Conservation (phyloP, 2,113 vertebrate genomes). For the Corydoras sp. region DNA sequence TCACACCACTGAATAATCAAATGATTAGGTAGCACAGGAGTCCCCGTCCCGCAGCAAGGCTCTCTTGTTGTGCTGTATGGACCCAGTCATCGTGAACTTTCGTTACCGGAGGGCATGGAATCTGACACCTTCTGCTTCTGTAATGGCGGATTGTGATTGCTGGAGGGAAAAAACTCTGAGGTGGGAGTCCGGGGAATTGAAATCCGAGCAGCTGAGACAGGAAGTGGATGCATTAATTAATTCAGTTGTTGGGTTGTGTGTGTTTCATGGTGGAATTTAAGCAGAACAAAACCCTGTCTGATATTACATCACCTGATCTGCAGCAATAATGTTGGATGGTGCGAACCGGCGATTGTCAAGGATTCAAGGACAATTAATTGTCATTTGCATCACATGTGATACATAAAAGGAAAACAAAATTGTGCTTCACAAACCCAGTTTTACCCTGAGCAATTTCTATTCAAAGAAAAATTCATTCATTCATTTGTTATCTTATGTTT, state of each 20-base stretch:
- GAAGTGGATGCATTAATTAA: background rate
- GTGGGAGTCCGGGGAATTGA: background rate
- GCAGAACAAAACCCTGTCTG: constrained; percentile 1
- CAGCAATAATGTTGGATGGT: background rate
- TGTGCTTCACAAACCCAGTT: too few relatives aligned
- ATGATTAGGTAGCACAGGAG: background rate
- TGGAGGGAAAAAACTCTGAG: background rate
- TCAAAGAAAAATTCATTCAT: too few relatives aligned
- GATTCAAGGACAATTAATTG: too few relatives aligned
- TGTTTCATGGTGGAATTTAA: background rate
- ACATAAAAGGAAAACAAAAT: too few relatives aligned
- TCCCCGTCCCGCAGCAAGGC: too few relatives aligned
- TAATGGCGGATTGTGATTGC: too few relatives aligned
- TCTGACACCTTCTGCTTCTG: background rate
- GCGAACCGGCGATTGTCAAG: background rate
- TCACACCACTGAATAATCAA: background rate
- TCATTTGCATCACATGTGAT: too few relatives aligned
- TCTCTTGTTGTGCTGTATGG: too few relatives aligned
- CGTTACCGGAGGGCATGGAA: background rate
- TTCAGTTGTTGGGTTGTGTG: background rate
- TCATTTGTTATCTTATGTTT: too few relatives aligned
- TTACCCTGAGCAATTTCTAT: too few relatives aligned
- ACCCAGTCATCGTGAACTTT: background rate
- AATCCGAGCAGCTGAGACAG: background rate
- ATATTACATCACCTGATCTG: background rate